phyloP scores from a whole-genome alignment of 2,113 vertebrate species.

The Apteryx owenii region DNA sequence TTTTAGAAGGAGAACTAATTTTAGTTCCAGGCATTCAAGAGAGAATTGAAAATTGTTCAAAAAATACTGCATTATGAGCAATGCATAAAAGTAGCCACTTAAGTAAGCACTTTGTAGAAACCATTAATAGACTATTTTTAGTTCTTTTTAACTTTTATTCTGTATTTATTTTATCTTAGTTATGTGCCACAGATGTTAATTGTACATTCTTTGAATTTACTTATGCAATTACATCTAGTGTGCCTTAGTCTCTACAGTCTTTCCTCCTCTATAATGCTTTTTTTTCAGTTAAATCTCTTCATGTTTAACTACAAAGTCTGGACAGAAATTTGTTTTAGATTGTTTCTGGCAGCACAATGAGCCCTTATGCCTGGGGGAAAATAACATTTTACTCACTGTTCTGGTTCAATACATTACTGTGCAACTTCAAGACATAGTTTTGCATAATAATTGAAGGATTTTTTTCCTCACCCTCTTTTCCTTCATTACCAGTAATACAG shows the following conservation, averaged over 20 bases:
- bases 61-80: neutral
- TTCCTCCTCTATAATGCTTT: constrained; percentile 17
- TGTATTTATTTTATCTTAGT: constrained; percentile 3
- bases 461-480: neutral
- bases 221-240: constrained; percentile 9
- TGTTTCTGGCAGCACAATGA: constrained; percentile 67
- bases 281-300: constrained; percentile 57
- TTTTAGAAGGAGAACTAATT: constrained; percentile 1
- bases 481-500: neutral
- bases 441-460: constrained; percentile 56
- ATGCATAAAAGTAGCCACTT: neutral
- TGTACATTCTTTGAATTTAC: constrained; percentile 52
- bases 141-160: constrained; percentile 4
- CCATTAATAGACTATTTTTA: neutral
- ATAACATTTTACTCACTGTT: constrained; percentile 60
- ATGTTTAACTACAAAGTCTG: constrained; percentile 66
- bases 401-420: constrained; percentile 56
- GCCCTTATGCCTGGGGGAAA: constrained; percentile 48
- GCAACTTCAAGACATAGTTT: constrained; percentile 50
- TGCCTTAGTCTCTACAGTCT: constrained; percentile 20
- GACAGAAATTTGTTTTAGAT: constrained; percentile 64
- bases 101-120: constrained; percentile 18
- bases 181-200: constrained; percentile 42
- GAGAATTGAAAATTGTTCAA: constrained; percentile 29
- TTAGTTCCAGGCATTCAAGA: constrained; percentile 30